Percentiles rank a stretch among this genome's conserved stretches.
Conservation (phyloP, 2,888 invertebrate genomes). For the Embidobia sp. region DNA sequence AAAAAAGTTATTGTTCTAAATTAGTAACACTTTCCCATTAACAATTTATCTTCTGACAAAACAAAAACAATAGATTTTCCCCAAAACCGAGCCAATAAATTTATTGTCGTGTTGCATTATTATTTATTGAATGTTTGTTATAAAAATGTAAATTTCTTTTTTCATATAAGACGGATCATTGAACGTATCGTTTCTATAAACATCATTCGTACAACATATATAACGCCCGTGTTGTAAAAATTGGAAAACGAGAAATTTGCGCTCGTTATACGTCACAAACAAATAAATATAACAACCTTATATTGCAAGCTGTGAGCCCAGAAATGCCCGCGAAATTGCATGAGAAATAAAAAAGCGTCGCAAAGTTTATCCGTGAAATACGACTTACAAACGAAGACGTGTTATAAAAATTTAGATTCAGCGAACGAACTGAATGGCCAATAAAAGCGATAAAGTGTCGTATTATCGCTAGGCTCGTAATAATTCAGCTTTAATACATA, state of each 20-base stretch:
- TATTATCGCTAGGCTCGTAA: slow-evolving; percentile 26
- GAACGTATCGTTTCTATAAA: too few relatives aligned
- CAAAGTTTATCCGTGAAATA: slow-evolving; percentile 39
- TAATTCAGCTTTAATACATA: too few relatives aligned
- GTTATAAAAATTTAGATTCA: slow-evolving; percentile 54
- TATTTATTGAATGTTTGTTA: too few relatives aligned
- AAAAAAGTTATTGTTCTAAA: too few relatives aligned
- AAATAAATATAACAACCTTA: slow-evolving; percentile 42
- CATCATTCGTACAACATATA: too few relatives aligned
- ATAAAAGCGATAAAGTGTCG: slow-evolving; percentile 31
- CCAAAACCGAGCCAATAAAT: too few relatives aligned
- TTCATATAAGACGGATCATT: too few relatives aligned
- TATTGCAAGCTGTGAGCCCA: slow-evolving; percentile 12
- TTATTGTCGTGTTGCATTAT: too few relatives aligned
- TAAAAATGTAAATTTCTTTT: too few relatives aligned
- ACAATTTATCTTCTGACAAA: too few relatives aligned
- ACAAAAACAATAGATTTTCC: too few relatives aligned
- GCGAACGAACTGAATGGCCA: slow-evolving; percentile 36
- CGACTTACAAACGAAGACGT: slow-evolving; percentile 45
- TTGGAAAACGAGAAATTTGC: slow-evolving; percentile 4
- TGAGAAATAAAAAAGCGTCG: slow-evolving; percentile 29
- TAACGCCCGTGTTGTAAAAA: slow-evolving; percentile 24
- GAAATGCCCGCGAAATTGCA: slow-evolving; percentile 21
- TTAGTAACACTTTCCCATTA: too few relatives aligned
- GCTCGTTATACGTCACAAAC: slow-evolving; percentile 23